phyloP scores from a whole-genome alignment of 2,113 vertebrate species.

The Cricetomys ansorgei region DNA sequence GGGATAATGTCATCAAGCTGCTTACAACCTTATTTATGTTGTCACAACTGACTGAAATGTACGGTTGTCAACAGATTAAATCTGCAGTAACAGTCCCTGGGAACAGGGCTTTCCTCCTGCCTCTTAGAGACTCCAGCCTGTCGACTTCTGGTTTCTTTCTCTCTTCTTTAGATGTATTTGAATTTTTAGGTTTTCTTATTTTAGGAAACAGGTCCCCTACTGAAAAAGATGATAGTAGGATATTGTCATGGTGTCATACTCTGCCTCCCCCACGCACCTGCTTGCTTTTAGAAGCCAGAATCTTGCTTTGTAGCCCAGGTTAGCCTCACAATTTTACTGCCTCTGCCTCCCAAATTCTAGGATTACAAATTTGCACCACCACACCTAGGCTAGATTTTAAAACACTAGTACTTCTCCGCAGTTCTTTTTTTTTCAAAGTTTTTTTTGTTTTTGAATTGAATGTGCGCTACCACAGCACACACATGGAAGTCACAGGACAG shows the following conservation, averaged over 20 bases:
- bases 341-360: neutral
- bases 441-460: neutral
- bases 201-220: conserved; percentile 33
- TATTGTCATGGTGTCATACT: too few relatives aligned
- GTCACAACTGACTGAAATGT: conserved; percentile 60
- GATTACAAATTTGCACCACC: neutral
- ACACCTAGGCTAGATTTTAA: neutral
- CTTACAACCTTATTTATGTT: conserved; percentile 75
- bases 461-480: neutral
- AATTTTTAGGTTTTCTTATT: conserved; percentile 29
- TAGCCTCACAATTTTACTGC: neutral
- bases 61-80: neutral
- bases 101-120: neutral
- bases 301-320: neutral
- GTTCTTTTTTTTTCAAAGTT: neutral
- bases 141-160: neutral
- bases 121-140: neutral
- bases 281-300: neutral
- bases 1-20: conserved; percentile 61
- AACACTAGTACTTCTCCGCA: neutral
- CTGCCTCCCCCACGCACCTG: neutral
- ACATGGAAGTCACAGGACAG: neutral
- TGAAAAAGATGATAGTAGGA: neutral
- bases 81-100: neutral
- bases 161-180: neutral